Conservation (phyloP, 2,888 invertebrate genomes). For the Cacoxenus indagator region DNA sequence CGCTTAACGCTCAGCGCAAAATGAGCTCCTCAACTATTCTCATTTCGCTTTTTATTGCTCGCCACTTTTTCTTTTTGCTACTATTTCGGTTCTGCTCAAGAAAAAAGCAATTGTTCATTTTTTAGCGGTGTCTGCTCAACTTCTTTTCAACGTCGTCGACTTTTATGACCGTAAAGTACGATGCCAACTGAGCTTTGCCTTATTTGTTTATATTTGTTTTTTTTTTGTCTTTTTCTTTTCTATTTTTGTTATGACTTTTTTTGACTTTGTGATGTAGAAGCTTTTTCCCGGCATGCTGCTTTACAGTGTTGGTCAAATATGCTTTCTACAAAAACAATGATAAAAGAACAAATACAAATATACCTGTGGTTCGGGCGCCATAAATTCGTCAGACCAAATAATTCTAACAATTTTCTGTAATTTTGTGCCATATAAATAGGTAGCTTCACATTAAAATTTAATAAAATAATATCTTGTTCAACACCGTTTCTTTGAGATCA, state of each 20-base stretch:
- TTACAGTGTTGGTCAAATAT: neutral
- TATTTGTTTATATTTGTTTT: neutral
- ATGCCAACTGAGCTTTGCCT: neutral
- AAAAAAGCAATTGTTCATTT: neutral
- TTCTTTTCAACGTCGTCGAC: neutral
- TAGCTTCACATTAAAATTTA: neutral
- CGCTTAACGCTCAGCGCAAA: neutral
- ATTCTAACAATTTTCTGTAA: neutral
- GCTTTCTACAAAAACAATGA: neutral
- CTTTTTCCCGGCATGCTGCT: no score
- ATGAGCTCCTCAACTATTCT: neutral
- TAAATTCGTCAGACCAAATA: neutral
- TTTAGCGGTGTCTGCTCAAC: neutral
- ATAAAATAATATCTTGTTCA: neutral
- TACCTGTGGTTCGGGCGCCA: neutral
- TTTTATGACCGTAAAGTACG: neutral
- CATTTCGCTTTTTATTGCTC: neutral
- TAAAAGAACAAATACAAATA: neutral
- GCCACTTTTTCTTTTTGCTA: neutral
- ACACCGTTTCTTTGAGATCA: neutral
- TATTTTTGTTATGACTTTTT: neutral
- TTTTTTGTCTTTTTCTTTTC: no score
- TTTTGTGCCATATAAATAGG: neutral
- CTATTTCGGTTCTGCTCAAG: neutral
- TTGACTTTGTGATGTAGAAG: neutral